These are phyloP conservation scores for Cephus pulcher DNA, from an alignment of 2,888 invertebrate species.

Conservation along the genomic window DNA sequence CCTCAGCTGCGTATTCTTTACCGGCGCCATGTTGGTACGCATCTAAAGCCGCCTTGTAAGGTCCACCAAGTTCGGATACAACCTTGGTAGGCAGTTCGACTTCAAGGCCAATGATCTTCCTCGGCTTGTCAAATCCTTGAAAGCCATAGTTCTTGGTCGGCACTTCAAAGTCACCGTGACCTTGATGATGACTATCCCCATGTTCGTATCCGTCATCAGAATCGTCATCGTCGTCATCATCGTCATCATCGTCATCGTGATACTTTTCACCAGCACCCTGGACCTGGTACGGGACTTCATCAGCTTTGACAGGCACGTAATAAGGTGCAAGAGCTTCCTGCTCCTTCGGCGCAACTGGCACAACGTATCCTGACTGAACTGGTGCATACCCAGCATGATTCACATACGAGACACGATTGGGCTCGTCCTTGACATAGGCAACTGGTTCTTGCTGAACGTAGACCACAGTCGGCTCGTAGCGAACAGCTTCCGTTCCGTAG, in stretches of 20 bases:
- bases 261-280: slow-evolving; percentile 52
- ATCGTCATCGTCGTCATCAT: slow-evolving; percentile 25
- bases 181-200: slow-evolving; percentile 19
- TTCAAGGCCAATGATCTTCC: slow-evolving; percentile 1
- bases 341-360: slow-evolving; percentile 22
- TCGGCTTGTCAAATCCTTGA: background rate
- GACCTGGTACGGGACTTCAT: slow-evolving; percentile 63
- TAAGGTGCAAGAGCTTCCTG: slow-evolving; percentile 60
- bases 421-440: slow-evolving; percentile 37
- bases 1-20: slow-evolving; percentile 67
- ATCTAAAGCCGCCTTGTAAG: background rate
- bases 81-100: slow-evolving; percentile 1
- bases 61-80: slow-evolving; percentile 7
- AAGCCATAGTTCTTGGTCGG: slow-evolving; percentile 10
- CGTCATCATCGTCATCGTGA: slow-evolving; percentile 20
- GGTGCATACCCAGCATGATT: slow-evolving; percentile 22
- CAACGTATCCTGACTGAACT: slow-evolving; percentile 27
- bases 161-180: slow-evolving; percentile 12
- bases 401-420: background rate
- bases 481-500: slow-evolving; percentile 24
- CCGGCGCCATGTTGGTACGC: slow-evolving; percentile 65
- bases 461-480: slow-evolving; percentile 32
- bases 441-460: slow-evolving; percentile 58
- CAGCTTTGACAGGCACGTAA: slow-evolving; percentile 53
- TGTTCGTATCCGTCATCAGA: slow-evolving; percentile 24